A percentile compares a stretch with the other conserved stretches of the same genome.
These are phyloP conservation scores for Drosophila yakuba DNA, from an alignment of 1,140 invertebrate genomes.

Conservation along the genomic window DNA sequence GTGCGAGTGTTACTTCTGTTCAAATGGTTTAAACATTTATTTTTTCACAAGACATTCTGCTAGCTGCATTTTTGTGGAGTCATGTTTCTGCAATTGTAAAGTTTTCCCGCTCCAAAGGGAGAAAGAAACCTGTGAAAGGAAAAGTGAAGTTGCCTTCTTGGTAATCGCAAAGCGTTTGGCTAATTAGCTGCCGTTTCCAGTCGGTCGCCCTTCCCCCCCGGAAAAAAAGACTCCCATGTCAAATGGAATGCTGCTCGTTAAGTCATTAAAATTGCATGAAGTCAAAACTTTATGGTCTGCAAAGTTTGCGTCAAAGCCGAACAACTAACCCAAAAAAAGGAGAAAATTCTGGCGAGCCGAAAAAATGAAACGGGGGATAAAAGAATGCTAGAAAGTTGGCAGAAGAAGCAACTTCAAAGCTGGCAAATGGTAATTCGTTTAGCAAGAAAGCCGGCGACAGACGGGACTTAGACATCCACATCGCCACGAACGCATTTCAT, in stretches of 20 bases:
- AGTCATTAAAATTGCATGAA: slow-evolving; percentile 82
- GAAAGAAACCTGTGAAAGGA: slow-evolving; percentile 25
- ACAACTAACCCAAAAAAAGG: slow-evolving; percentile 45
- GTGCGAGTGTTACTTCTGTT: no score
- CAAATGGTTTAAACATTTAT: not conserved
- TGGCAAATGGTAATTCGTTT: slow-evolving; percentile 77
- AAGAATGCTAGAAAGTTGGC: slow-evolving; percentile 28
- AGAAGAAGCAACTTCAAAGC: slow-evolving; percentile 71
- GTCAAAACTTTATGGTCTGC: slow-evolving; percentile 83
- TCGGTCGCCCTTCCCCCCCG: slow-evolving; percentile 17
- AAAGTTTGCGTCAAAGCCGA: slow-evolving; percentile 78
- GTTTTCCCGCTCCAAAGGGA: not conserved
- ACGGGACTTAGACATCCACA: slow-evolving; percentile 32
- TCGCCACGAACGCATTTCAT: slow-evolving; percentile 62
- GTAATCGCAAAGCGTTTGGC: slow-evolving; percentile 71
- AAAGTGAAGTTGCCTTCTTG: slow-evolving; percentile 67
- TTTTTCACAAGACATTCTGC: not conserved
- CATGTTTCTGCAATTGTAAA: slow-evolving; percentile 25
- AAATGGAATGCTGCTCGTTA: slow-evolving; percentile 74
- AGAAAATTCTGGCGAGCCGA: slow-evolving; percentile 21
- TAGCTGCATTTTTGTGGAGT: not conserved
- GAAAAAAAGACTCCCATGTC: slow-evolving; percentile 60
- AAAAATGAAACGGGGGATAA: slow-evolving; percentile 28
- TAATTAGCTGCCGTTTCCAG: slow-evolving; percentile 72
- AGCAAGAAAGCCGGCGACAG: slow-evolving; percentile 58